Conservation (phyloP, 2,113 vertebrate genomes). For the Xenopus laevis region DNA sequence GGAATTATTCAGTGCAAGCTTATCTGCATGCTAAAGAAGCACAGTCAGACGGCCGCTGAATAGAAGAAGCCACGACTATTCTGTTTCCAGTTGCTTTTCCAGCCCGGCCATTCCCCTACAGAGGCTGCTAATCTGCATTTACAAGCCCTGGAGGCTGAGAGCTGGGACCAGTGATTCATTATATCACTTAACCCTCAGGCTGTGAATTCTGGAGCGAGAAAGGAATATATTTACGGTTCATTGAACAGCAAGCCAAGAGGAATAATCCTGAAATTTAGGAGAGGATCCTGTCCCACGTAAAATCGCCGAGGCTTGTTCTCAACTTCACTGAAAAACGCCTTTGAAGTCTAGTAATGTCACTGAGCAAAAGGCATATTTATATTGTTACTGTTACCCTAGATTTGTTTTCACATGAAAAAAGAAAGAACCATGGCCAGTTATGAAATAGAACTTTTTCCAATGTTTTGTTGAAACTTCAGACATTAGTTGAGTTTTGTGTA, state of each 20-base stretch:
- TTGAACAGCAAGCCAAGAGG: conserved; percentile 38
- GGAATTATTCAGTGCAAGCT: conserved; percentile 31
- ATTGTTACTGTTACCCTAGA: too few relatives aligned
- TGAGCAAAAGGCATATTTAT: neutral
- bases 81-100: conserved; percentile 11
- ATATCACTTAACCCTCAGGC: conserved; percentile 41
- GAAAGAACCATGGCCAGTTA: too few relatives aligned
- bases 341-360: conserved; percentile 25
- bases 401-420: too few relatives aligned
- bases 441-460: too few relatives aligned
- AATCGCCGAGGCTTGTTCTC: neutral
- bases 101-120: conserved; percentile 27
- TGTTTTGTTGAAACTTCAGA: too few relatives aligned
- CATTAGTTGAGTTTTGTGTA: too few relatives aligned
- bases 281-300: conserved; percentile 11
- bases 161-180: conserved; percentile 34
- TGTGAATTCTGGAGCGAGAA: conserved; percentile 40
- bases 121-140: conserved; percentile 42
- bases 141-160: conserved; percentile 39
- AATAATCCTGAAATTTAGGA: conserved; percentile 41
- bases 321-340: conserved; percentile 11
- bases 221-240: conserved; percentile 40
- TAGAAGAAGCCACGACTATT: conserved; percentile 15
- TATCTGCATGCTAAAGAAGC: conserved; percentile 39
- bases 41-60: conserved; percentile 22